Base-by-base conservation (phyloP, 2,113 vertebrate species). In the Clarias batrachus region DNA sequence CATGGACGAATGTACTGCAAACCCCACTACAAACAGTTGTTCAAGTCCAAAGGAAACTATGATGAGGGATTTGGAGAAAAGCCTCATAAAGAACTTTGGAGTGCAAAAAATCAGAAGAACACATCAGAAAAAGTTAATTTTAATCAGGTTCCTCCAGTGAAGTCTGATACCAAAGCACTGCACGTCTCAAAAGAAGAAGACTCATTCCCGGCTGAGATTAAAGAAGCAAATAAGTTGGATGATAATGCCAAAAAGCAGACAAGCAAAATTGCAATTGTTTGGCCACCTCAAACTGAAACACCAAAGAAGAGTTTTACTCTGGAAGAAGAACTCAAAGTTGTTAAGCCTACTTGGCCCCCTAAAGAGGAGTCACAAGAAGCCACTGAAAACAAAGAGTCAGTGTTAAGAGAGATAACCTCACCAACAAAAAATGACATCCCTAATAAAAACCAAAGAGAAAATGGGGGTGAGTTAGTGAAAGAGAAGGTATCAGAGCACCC, bases 21-120 rank as follows among this genome's bases (percentile, higher is more conserved):
- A 92, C 96, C 97, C 83, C 98, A 99, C 91, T 99, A 97, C 94
- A 98, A 96, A 90, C 98, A 99, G 92, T 96, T 99, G 91, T 99
- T 99, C 92, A 98, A 97, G 92, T 96, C 98, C 89, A 99, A 97
- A 96, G 98, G 98, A 94, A 99, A 99, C 95, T 99, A 99, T 9
- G 97, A 99, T 73, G 97, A 99, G 94, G 97, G 97, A 88, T 99
- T 99, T 94, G 98, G 98, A 95, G 95, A 98, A 89, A 98, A 96
- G 88, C 96, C 96, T 86, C 96, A 98, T 92, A 98, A 97, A 95
- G 96, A 98, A 82, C 92, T 93, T 77, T 98, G 97, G 97, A 95
- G 90, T 84, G 91, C 90, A 86, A 97, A 96, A 93, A 94, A 87
- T 89, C 94, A 91, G 1, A 88, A 78, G 66, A 93, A 87, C 62